Evolutionary conservation across 2,797 vertebrate species (phyloP).

Genomic region (Xerus rutilus): DNA sequence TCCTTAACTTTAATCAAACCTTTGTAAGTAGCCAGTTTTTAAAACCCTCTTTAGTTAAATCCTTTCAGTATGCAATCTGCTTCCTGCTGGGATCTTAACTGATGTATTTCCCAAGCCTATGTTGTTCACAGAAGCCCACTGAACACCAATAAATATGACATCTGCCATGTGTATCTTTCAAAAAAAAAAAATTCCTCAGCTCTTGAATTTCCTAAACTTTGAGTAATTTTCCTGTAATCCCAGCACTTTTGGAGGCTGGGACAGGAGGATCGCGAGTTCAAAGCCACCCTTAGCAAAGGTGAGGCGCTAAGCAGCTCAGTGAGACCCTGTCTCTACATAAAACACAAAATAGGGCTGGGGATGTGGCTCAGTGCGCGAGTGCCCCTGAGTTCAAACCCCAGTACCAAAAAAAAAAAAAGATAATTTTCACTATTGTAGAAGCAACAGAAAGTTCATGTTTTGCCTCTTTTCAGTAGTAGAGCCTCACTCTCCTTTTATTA

Average conservation of each 20-base stretch:
- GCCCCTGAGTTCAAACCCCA: too few species aligned
- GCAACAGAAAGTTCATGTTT: background rate
- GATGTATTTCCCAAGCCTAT: background rate
- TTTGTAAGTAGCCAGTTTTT: background rate
- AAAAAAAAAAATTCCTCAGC: background rate
- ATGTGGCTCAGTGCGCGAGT: too few species aligned
- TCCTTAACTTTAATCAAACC: conserved; percentile 10
- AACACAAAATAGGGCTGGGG: too few species aligned
- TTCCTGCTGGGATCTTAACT: background rate
- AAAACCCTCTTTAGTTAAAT: background rate
- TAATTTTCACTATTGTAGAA: background rate
- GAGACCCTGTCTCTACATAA: too few species aligned
- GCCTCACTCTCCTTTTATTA: background rate
- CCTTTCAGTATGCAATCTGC: background rate
- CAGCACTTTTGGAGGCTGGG: too few species aligned
- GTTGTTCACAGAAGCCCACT: background rate
- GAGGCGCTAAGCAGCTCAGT: too few species aligned
- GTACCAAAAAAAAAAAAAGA: too few species aligned
- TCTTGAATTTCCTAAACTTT: background rate
- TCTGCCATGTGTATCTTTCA: background rate
- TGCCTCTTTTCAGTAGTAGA: background rate
- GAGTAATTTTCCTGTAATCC: background rate
- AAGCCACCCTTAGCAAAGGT: too few species aligned
- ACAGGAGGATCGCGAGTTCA: too few species aligned
- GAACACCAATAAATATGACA: background rate